phyloP scores from a whole-genome alignment of 1,140 invertebrate species.

The Drosophila tristis region DNA sequence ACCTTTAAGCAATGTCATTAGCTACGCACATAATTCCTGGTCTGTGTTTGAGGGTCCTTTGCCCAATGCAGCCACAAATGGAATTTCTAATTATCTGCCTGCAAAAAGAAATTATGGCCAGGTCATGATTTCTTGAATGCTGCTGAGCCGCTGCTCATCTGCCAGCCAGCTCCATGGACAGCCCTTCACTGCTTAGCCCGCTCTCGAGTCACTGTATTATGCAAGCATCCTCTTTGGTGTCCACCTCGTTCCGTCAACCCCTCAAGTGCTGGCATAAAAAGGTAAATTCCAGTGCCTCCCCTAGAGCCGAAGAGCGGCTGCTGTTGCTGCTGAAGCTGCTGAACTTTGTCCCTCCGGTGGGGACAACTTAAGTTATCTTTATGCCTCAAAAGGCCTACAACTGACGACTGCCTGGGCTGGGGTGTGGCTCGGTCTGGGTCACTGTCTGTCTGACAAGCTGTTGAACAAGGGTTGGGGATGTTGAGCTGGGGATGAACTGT shows the following conservation, averaged over 20 bases:
- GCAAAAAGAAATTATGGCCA: slow-evolving; percentile 18
- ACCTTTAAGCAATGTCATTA: too few species aligned
- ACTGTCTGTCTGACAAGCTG: slow-evolving; percentile 49
- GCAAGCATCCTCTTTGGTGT: slow-evolving; percentile 20
- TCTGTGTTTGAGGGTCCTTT: too few species aligned
- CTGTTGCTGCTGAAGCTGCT: slow-evolving; percentile 12
- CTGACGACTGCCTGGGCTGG: slow-evolving; percentile 18
- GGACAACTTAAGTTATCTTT: slow-evolving; percentile 69
- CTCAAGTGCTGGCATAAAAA: slow-evolving; percentile 48
- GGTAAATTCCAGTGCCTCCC: slow-evolving; percentile 57
- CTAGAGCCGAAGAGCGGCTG: neutral
- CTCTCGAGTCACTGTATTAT: slow-evolving; percentile 59
- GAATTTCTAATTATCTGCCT: slow-evolving; percentile 58
- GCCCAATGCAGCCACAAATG: slow-evolving; percentile 41
- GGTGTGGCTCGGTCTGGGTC: slow-evolving; percentile 1
- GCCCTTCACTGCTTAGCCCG: slow-evolving; percentile 46
- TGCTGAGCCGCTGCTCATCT: slow-evolving; percentile 9
- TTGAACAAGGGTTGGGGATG: slow-evolving; percentile 14
- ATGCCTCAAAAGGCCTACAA: slow-evolving; percentile 63
- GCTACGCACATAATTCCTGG: too few species aligned
- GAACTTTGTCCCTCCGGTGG: slow-evolving; percentile 33
- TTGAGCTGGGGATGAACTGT: too few species aligned
- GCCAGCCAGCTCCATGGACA: slow-evolving; percentile 23
- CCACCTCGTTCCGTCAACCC: slow-evolving; percentile 5
- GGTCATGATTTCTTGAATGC: slow-evolving; percentile 50